Percentiles rank a stretch among this genome's conserved stretches.
Conservation (phyloP, 2,888 invertebrate species). For the Mesorhabditis spiculigera region DNA sequence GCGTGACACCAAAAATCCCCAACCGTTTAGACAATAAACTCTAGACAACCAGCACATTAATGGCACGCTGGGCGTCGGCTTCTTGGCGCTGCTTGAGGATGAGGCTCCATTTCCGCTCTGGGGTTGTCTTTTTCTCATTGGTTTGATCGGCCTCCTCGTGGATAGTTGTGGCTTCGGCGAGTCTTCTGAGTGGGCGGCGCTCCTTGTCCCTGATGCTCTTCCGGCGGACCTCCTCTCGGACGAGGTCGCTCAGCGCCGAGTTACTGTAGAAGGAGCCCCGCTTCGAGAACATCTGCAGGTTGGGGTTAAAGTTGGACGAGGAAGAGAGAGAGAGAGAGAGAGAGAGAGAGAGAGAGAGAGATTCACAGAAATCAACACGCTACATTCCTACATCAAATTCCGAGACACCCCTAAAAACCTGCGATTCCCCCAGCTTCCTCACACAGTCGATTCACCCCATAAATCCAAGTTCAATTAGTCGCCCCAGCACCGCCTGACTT, state of each 20-base stretch:
- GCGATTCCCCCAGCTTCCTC: too few relatives aligned
- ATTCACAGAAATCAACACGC: too few relatives aligned
- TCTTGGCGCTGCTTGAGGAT: not conserved
- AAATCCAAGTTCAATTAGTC: too few relatives aligned
- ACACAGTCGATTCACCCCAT: too few relatives aligned
- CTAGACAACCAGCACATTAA: not conserved
- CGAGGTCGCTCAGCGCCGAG: not conserved
- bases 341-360: not conserved
- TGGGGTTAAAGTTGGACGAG: not conserved
- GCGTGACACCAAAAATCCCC: not conserved
- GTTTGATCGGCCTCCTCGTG: not conserved
- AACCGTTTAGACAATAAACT: too few relatives aligned
- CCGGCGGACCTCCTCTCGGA: not conserved
- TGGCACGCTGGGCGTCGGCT: not conserved
- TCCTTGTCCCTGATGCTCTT: conserved; percentile 3
- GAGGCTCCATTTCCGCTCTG: not conserved
- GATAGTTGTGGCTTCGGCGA: not conserved
- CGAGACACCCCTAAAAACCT: too few relatives aligned
- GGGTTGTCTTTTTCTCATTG: not conserved
- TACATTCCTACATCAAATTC: too few relatives aligned
- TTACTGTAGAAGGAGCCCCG: conserved; percentile 5
- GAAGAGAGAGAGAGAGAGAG: too few relatives aligned
- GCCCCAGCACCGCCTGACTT: too few relatives aligned
- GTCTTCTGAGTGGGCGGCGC: not conserved
- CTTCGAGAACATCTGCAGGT: not conserved